A percentile compares a stretch with the other conserved stretches of the same genome.
Evolutionary conservation across 1,140 invertebrate species (phyloP).

Genomic region (Anoplophora glabripennis): DNA sequence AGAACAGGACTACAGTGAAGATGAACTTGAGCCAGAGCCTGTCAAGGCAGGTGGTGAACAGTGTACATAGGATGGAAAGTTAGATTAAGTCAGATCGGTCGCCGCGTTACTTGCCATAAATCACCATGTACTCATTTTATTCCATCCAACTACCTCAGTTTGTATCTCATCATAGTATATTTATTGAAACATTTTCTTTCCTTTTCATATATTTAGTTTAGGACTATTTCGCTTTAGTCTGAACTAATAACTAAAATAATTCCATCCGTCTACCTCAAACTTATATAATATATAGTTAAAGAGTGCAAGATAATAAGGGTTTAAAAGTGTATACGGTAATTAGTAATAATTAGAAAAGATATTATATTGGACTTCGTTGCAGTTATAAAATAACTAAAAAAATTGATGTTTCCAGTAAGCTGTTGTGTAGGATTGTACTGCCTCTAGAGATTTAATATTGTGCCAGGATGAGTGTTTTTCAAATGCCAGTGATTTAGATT

Average conservation of each 20-base stretch:
- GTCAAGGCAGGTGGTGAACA: conserved; percentile 47
- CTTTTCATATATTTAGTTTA: conserved; percentile 9
- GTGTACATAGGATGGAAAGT: conserved; percentile 26
- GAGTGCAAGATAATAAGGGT: conserved; percentile 33
- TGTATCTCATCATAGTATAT: conserved; percentile 29
- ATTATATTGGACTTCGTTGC: conserved; percentile 31
- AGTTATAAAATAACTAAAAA: conserved; percentile 37
- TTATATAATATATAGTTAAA: conserved; percentile 26
- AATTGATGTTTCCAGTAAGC: conserved; percentile 32
- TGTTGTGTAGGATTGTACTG: conserved; percentile 28
- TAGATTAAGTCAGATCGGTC: conserved; percentile 21
- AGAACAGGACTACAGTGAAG: conserved; percentile 48
- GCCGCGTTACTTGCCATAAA: conserved; percentile 31
- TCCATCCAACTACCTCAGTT: conserved; percentile 51
- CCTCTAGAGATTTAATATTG: neutral
- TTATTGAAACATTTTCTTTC: conserved; percentile 26
- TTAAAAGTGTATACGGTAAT: conserved; percentile 39
- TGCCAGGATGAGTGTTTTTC: neutral
- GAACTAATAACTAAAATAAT: conserved; percentile 26
- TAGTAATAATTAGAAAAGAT: conserved; percentile 27
- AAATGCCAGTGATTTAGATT: conserved; percentile 15
- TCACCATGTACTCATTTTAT: conserved; percentile 39
- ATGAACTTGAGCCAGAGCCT: conserved; percentile 44
- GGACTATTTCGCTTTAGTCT: conserved; percentile 1
- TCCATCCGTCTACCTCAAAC: conserved; percentile 47